phyloP scores from a whole-genome alignment of 1,140 invertebrate genomes.

The Drosophila lacteicornis region DNA sequence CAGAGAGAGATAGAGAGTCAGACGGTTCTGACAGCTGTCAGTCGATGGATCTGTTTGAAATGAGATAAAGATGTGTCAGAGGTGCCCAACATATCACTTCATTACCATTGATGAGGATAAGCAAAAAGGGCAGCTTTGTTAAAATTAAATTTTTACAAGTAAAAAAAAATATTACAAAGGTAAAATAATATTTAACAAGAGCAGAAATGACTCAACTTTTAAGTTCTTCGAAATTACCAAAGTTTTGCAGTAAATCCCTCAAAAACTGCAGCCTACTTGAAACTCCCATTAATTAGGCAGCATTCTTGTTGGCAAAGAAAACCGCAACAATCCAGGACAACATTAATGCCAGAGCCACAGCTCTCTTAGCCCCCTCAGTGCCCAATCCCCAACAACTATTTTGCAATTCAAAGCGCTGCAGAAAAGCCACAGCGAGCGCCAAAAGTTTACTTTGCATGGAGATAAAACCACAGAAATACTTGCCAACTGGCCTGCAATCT shows the following conservation, averaged over 20 bases:
- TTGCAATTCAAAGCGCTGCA: constrained; percentile 58
- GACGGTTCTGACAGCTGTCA: constrained; percentile 31
- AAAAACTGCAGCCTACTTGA: constrained; percentile 24
- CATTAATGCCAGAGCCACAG: constrained; percentile 22
- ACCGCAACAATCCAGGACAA: constrained; percentile 33
- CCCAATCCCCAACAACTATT: constrained; percentile 51
- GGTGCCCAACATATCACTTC: background rate
- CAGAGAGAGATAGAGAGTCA: background rate
- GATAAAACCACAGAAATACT: constrained; percentile 78
- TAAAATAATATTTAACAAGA: background rate
- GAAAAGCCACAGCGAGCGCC: constrained; percentile 58
- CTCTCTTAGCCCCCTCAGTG: constrained; percentile 1
- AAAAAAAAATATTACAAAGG: no score
- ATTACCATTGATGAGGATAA: constrained; percentile 10
- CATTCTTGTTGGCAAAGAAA: constrained; percentile 36
- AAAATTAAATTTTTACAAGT: background rate
- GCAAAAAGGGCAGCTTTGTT: background rate
- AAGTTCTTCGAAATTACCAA: background rate
- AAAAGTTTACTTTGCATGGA: constrained; percentile 79
- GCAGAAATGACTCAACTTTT: no score
- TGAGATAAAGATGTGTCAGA: constrained; percentile 3
- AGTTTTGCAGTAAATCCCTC: background rate
- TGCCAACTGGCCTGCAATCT: constrained; percentile 59
- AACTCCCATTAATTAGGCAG: constrained; percentile 47
- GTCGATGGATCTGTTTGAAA: constrained; percentile 16